Base-by-base conservation (phyloP, 2,888 invertebrate genomes). In the Leptogaster cylindrica region DNA sequence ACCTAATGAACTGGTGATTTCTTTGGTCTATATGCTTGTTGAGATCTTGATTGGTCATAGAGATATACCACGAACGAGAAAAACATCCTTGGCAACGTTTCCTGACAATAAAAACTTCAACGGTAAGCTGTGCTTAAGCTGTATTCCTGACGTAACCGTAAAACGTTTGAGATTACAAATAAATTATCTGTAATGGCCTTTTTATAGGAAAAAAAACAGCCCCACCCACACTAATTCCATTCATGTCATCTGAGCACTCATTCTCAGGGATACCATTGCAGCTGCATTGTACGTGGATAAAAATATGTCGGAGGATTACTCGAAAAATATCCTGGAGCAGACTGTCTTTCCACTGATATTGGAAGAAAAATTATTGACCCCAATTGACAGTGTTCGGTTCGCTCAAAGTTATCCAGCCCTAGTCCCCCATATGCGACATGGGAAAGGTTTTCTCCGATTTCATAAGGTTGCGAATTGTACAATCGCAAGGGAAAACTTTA, bases 111-210 rank as follows among this genome's bases (percentile, higher is more conserved):
- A 4, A 18, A 20, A 16, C 20, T 46, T 46, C 20, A 46, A 46
- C 18, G 2, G 20, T 20, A 46, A 46, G 18, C 20, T 46, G 16
- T 8, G 18, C 2, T 7, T 16, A 8, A 46, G 20, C 20, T 20
- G 18, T 46, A 20, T 46, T 23, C 46, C 18, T 20, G 46, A 10
- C n/a, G n/a, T 18, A 73, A 71, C 71, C 71, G 71, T 71, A 70
- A 72, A 75, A 75, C 74, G 74, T 74, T 75, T 76, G 76, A 77
- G 79, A 77, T 79, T 78, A 78, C 78, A 78, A 77, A 78, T 78
- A 78, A 78, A 79, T 78, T 78, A 78, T 78, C 76, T 76, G 75
- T 79, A 79, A 78, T 77, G 78, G 77, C 20, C 2, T 46, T 16
- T 16, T 16, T 8, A 14, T 16, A 31, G 8, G n/a, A 5, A 46